A percentile compares a stretch with the other conserved stretches of the same genome.
These are phyloP conservation scores for Ceramica pisi DNA, from an alignment of 2,888 invertebrate species.

Conservation along the genomic window DNA sequence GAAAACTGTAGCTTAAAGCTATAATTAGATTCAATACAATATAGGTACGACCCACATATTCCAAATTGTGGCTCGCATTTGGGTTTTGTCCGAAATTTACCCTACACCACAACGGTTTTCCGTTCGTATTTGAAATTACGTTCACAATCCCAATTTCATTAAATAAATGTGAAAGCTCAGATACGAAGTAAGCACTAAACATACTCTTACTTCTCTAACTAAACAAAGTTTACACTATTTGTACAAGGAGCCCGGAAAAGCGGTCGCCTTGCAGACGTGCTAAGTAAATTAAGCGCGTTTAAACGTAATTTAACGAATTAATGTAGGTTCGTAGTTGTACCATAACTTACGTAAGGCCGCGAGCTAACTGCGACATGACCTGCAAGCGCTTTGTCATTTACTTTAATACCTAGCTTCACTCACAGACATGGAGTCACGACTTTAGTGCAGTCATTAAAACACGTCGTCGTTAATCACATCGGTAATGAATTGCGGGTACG, in stretches of 20 bases:
- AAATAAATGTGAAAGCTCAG: slow-evolving; percentile 24
- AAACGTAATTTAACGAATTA: slow-evolving; percentile 24
- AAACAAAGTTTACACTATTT: slow-evolving; percentile 32
- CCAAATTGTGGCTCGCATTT: slow-evolving; percentile 21
- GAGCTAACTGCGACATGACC: slow-evolving; percentile 33
- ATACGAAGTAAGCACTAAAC: not conserved
- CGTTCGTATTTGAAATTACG: slow-evolving; percentile 26
- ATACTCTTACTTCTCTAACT: slow-evolving; percentile 19
- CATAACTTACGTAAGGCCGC: slow-evolving; percentile 24
- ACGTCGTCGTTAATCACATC: slow-evolving; percentile 37
- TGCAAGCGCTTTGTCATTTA: slow-evolving; percentile 41
- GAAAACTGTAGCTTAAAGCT: not conserved
- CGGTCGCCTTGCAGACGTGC: slow-evolving; percentile 8
- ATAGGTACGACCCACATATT: not conserved
- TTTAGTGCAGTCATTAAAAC: slow-evolving; percentile 57
- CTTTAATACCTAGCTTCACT: slow-evolving; percentile 44
- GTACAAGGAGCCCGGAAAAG: slow-evolving; percentile 22
- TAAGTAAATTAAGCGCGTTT: slow-evolving; percentile 42
- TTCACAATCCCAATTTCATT: slow-evolving; percentile 31
- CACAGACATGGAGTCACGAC: slow-evolving; percentile 41
- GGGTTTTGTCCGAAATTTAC: slow-evolving; percentile 12
- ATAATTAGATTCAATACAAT: slow-evolving; percentile 5
- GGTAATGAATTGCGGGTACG: slow-evolving; percentile 41
- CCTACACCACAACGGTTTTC: slow-evolving; percentile 29
- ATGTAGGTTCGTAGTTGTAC: slow-evolving; percentile 9